Conservation (phyloP, 2,888 invertebrate genomes). For the Thereva nobilitata region DNA sequence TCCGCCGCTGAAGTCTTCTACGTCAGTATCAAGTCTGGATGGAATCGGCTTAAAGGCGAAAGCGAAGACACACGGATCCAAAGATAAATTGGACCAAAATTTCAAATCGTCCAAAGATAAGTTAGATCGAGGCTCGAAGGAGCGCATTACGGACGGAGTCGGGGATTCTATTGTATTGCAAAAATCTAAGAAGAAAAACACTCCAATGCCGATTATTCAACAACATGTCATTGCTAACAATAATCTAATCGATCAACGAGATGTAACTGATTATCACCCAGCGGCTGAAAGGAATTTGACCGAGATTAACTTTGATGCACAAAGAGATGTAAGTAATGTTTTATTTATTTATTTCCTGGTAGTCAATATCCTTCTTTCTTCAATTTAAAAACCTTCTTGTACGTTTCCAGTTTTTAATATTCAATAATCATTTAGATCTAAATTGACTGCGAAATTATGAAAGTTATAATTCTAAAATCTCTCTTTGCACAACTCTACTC, state of each 20-base stretch:
- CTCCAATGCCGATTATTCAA: slow-evolving; percentile 49
- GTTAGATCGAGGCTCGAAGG: slow-evolving; percentile 35
- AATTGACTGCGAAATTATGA: no score
- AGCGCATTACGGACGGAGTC: slow-evolving; percentile 26
- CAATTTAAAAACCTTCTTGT: neutral
- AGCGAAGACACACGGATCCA: slow-evolving; percentile 44
- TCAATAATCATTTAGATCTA: no score
- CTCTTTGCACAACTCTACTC: no score
- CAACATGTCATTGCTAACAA: slow-evolving; percentile 44
- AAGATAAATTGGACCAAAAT: slow-evolving; percentile 60
- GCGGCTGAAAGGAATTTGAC: slow-evolving; percentile 29
- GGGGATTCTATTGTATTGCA: slow-evolving; percentile 37
- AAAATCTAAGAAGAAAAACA: slow-evolving; percentile 51
- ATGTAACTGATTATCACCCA: slow-evolving; percentile 31
- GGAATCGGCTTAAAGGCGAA: slow-evolving; percentile 61
- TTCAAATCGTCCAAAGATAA: slow-evolving; percentile 45
- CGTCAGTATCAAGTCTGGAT: slow-evolving; percentile 69
- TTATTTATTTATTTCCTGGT: neutral
- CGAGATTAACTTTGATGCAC: slow-evolving; percentile 41
- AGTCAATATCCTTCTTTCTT: neutral
- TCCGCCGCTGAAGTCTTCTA: slow-evolving; percentile 62
- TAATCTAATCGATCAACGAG: slow-evolving; percentile 43
- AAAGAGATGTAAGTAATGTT: slow-evolving; percentile 40
- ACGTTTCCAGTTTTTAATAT: neutral
- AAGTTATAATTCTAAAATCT: no score